Evolutionary conservation across 2,797 vertebrate genomes (phyloP).

Genomic region (Tympanoctomys barrerae): DNA sequence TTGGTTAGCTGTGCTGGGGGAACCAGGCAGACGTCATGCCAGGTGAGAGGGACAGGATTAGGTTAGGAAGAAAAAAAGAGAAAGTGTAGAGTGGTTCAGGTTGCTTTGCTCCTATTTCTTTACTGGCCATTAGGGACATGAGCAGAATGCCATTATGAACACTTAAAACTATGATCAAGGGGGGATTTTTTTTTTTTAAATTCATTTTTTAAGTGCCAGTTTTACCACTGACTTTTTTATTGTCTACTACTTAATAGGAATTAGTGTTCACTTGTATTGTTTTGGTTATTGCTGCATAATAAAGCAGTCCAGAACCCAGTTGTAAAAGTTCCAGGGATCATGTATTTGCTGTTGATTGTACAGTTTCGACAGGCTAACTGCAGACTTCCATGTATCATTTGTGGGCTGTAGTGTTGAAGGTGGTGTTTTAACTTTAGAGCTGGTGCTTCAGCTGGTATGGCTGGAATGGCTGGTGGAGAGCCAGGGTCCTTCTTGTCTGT

Average conservation of each 20-base stretch:
- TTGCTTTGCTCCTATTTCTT: not conserved
- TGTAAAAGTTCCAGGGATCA: not conserved
- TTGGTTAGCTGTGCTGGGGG: not conserved
- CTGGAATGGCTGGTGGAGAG: not conserved
- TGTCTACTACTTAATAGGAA: not conserved
- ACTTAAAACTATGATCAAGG: not conserved
- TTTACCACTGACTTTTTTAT: constrained; percentile 7
- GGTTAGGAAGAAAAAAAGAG: constrained; percentile 34
- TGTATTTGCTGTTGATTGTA: constrained; percentile 44
- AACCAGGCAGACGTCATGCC: not conserved
- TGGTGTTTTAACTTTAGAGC: constrained; percentile 39
- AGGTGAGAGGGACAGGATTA: not conserved
- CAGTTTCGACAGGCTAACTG: not conserved
- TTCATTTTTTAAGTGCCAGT: not conserved
- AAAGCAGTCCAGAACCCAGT: constrained; percentile 1
- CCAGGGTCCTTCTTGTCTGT: not conserved
- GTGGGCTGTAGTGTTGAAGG: not conserved
- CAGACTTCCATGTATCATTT: not conserved
- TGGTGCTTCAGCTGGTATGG: not conserved
- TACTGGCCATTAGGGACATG: not conserved
- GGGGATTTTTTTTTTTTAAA: not conserved
- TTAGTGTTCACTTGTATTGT: not conserved
- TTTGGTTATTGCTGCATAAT: not conserved
- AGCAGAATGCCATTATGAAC: not conserved
- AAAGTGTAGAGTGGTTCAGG: not conserved